Conservation (phyloP, 2,888 invertebrate genomes). For the Dexiosoma caninum region DNA sequence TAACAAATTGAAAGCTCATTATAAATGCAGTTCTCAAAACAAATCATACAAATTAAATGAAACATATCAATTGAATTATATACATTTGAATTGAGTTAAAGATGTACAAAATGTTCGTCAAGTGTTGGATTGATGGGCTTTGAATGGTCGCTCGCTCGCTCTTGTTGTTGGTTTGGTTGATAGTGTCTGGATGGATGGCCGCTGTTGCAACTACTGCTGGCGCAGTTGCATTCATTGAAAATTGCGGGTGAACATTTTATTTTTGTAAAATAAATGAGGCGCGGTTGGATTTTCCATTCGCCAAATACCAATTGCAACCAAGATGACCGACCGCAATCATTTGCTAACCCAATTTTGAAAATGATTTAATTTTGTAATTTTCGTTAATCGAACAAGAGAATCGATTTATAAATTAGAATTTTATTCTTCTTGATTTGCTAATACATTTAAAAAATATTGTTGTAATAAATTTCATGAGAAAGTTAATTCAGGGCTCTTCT, state of each 20-base stretch:
- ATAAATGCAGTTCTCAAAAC: conserved; percentile 29
- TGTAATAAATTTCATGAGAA: background rate
- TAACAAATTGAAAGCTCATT: conserved; percentile 43
- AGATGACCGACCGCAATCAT: conserved; percentile 6
- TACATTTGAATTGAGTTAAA: conserved; percentile 23
- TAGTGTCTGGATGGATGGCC: background rate
- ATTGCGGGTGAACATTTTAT: background rate
- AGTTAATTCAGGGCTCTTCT: background rate
- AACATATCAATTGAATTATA: conserved; percentile 50
- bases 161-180: background rate
- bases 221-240: background rate
- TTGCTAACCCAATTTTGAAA: conserved; percentile 40
- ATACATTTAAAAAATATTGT: background rate
- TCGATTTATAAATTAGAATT: background rate
- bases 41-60: conserved; percentile 52
- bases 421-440: too few species aligned
- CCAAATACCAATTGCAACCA: background rate
- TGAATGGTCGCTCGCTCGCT: background rate
- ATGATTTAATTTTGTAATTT: background rate
- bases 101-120: conserved; percentile 39
- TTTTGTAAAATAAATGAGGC: conserved; percentile 20
- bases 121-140: conserved; percentile 14
- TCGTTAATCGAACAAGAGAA: background rate
- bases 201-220: background rate
- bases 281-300: conserved; percentile 5